Conservation (phyloP, 2,888 invertebrate species). For the Pomacea canaliculata region DNA sequence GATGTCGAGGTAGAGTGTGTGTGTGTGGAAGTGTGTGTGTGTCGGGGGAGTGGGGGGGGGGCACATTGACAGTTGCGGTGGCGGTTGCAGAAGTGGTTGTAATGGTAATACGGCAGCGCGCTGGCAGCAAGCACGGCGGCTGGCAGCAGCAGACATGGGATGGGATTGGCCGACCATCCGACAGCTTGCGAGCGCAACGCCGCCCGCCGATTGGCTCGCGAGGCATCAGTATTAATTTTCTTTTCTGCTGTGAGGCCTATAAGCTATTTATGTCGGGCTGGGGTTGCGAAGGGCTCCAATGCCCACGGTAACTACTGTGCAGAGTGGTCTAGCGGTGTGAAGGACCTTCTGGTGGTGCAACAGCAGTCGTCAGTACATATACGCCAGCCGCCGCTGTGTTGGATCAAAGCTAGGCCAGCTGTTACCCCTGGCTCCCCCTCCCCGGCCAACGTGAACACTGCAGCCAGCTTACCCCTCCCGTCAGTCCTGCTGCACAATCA, state of each 20-base stretch:
- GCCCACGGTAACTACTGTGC: conserved; percentile 11
- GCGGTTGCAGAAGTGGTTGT: conserved; percentile 13
- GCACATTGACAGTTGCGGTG: not conserved
- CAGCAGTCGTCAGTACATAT: not conserved
- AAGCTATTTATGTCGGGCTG: conserved; percentile 49
- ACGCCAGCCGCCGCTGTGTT: not conserved
- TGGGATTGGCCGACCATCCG: conserved; percentile 34
- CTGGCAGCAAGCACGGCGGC: not conserved
- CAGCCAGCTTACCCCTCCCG: not conserved
- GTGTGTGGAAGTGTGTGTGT: not conserved
- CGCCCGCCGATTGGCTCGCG: conserved; percentile 41
- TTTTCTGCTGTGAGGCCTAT: conserved; percentile 31
- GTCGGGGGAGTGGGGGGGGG: too few species aligned
- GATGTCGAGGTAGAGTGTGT: too few species aligned
- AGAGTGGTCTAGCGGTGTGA: conserved; percentile 7
- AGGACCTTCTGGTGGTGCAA: conserved; percentile 21
- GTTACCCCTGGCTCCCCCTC: not conserved
- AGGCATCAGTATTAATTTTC: conserved; percentile 41
- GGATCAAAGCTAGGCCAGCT: too few species aligned
- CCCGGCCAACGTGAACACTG: not conserved
- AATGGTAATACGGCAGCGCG: not conserved
- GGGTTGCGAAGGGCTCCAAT: conserved; percentile 40
- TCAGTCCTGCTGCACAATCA: not conserved
- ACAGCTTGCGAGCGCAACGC: conserved; percentile 33
- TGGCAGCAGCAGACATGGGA: conserved; percentile 15